Evolutionary conservation across 2,113 vertebrate genomes (phyloP), one percentile per base, ranked within the genome.

Genomic region (Prolemur simus): DNA sequence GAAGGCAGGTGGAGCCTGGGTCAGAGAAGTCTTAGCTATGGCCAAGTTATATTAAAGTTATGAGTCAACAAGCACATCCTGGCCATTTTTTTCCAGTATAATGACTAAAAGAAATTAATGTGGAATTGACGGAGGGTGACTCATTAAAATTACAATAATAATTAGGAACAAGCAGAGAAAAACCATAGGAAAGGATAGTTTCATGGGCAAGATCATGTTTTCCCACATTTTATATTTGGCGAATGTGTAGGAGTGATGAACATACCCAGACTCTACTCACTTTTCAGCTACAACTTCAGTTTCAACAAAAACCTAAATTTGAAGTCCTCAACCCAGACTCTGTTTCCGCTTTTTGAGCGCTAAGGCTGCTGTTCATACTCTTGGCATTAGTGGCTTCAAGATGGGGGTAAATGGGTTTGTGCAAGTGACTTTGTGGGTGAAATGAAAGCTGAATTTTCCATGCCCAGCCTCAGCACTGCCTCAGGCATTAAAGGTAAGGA

Each of bases 81-180:
- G 83, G 91, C 92, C 69, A 12, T 32, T 93, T 68, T 73, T 96
- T 37, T 94, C 68, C 66, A 94, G 54, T 89, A 39, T 94, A 97
- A 97, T 94, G 93, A 94, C 96, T 97, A 82, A 96, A 98, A 98
- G 96, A 98, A 98, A 95, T 96, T 94, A 96, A 6, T n/a, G 91
- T 96, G 84, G 88, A 96, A 98, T 82, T 98, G 94, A 97, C 97
- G 91, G 83, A 84, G 87, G 88, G 81, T 97, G 96, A 97, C 95
- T 98, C 77, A 73, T 98, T 98, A 98, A 98, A 98, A 98, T 98
- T 97, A 98, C 69, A 69, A 91, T 91, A 83, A 54, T 98, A 98
- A 98, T 98, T 98, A 98, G 95, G 64, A 98, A 98, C 96, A 97
- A 97, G 91, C 82, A 95, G 88, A 97, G 95, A 98, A 97, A 98